These are phyloP conservation scores for Poecile atricapillus DNA, from an alignment of 2,113 vertebrate species.

Conservation along the genomic window DNA sequence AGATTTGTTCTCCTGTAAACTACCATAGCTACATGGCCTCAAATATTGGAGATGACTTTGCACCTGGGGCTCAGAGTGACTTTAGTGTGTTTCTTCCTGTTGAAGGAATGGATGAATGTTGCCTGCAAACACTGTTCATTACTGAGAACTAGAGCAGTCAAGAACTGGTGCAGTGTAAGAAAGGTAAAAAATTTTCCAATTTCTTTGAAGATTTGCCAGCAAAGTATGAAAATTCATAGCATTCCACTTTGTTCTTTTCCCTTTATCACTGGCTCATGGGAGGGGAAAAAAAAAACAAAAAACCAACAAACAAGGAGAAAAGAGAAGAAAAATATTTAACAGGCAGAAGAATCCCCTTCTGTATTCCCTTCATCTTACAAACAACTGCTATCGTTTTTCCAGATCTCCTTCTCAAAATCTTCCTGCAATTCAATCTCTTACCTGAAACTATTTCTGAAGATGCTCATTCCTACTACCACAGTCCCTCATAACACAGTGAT, in stretches of 20 bases:
- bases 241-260: background rate
- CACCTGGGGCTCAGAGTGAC: background rate
- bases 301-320: background rate
- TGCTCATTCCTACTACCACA: background rate
- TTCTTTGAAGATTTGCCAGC: conserved; percentile 1
- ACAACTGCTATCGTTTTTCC: background rate
- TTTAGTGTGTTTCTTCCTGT: background rate
- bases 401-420: background rate
- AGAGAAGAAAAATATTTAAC: background rate
- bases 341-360: background rate
- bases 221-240: background rate
- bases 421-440: background rate
- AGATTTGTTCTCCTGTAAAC: background rate
- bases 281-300: background rate
- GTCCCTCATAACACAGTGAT: background rate
- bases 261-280: background rate
- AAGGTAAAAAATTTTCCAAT: background rate
- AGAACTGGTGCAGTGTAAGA: background rate
- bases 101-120: background rate
- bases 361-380: background rate
- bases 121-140: background rate
- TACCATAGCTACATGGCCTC: background rate
- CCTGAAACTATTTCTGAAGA: background rate
- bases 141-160: background rate
- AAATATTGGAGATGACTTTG: background rate